Conservation (phyloP, 2,113 vertebrate genomes). For the Aegithalos caudatus region DNA sequence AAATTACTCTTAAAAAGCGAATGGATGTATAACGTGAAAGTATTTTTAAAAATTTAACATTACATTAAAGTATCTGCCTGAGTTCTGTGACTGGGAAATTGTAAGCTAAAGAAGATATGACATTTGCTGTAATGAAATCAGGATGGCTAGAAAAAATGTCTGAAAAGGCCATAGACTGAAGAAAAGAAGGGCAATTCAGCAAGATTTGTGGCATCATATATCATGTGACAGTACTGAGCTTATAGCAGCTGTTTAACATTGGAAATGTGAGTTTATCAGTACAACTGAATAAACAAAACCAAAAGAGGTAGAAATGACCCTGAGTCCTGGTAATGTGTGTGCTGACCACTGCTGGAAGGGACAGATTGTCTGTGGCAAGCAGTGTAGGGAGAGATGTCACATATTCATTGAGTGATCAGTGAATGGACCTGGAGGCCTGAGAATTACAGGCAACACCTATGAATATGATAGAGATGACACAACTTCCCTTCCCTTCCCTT, state of each 20-base stretch:
- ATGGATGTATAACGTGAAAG: constrained; percentile 7
- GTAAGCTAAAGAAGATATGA: constrained; percentile 32
- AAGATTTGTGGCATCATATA: background rate
- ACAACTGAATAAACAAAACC: background rate
- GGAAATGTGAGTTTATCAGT: background rate
- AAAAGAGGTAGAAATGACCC: background rate
- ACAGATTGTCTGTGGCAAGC: background rate
- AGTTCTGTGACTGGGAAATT: constrained; percentile 17
- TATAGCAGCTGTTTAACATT: background rate
- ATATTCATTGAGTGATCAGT: background rate
- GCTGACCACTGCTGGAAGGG: background rate
- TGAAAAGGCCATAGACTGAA: background rate
- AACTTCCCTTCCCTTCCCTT: background rate
- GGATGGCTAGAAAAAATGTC: background rate
- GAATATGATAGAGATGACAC: background rate
- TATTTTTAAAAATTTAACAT: constrained; percentile 55
- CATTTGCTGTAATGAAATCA: constrained; percentile 54
- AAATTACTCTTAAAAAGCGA: constrained; percentile 48
- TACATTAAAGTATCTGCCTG: constrained; percentile 33
- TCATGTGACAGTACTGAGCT: background rate
- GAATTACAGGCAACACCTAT: background rate
- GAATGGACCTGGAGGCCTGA: background rate
- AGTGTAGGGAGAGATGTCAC: background rate
- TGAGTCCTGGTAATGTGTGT: background rate
- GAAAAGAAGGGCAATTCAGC: constrained; percentile 15